Base-by-base conservation (phyloP, 2,888 invertebrate genomes). In the Apodemia zela region DNA sequence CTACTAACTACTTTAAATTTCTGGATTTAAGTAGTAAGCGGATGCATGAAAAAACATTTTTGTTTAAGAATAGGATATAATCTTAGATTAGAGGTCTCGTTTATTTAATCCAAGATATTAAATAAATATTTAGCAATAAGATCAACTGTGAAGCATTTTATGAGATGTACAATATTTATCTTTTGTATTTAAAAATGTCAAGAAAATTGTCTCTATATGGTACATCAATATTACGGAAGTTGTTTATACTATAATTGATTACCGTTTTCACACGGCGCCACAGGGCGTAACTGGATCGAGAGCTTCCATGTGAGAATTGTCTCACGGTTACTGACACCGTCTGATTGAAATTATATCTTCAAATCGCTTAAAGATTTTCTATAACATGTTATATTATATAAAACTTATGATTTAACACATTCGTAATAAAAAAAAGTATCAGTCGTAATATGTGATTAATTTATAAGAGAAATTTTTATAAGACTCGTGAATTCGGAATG, bases 261-360 rank as follows among this genome's bases (percentile, higher is more conserved):
- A 75, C 69, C 68, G 73, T 79, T 84, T 54, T 85, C 86, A 84
- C 86, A 86, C 85, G 85, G 69, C 67, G 70, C 69, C 72, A 72
- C 64, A 62, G 61, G 67, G 58, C 77, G 85, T 86, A 88, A 87
- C 85, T 87, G 85, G 84, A 88, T 86, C 86, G 79, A 73, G 68
- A 68, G 72, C 72, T 76, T 71, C 76, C 72, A 77, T 80, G 84
- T 84, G 87, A 79, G 87, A 88, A 82, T 70, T 73, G 81, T 86
- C 83, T 85, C 87, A 87, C 85, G 78, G 80, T 74, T 69, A 68
- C 73, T 74, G 45, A 62, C 62, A 62, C 71, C 74, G 73, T 76
- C 77, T 74, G 69, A 78, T 78, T 78, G 73, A 77, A 77, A 72
- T 71, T 75, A 73, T 71, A 77, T 80, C 77, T 65, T 63, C 65